Percentiles rank a stretch among this genome's conserved stretches.
phyloP scores from a whole-genome alignment of 2,113 vertebrate genomes.

The Poeciliopsis occidentalis region DNA sequence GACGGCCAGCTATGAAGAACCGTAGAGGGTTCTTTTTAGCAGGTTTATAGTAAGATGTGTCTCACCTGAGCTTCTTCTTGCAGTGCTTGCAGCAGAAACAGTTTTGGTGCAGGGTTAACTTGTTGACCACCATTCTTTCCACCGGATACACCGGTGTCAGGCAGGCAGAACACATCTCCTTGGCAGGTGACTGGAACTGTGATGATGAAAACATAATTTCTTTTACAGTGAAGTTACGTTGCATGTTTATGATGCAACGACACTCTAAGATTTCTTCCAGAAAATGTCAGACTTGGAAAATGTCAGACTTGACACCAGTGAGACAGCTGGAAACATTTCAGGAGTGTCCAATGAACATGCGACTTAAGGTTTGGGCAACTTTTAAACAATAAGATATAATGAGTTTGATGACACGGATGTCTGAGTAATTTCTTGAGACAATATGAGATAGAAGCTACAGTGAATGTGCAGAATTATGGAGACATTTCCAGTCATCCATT shows the following conservation, averaged over 20 bases:
- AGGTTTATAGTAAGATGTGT: neutral
- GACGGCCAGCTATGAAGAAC: too few relatives aligned
- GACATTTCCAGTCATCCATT: neutral
- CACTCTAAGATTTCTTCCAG: neutral
- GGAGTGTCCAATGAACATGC: neutral
- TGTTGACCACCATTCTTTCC: conserved; percentile 82
- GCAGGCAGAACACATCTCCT: conserved; percentile 83
- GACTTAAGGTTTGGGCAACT: neutral
- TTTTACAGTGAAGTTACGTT: conserved; percentile 5
- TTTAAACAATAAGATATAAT: neutral
- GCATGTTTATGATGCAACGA: neutral
- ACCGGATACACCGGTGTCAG: conserved; percentile 80
- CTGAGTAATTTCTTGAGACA: too few relatives aligned
- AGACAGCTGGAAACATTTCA: neutral
- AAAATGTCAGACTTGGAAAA: neutral
- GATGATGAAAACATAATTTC: conserved; percentile 45
- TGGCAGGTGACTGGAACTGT: conserved; percentile 72
- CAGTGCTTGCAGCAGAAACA: conserved; percentile 89
- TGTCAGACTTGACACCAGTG: neutral
- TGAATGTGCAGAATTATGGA: neutral
- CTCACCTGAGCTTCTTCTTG: conserved; percentile 87
- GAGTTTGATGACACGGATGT: neutral
- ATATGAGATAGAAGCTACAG: neutral
- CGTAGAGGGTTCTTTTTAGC: neutral
- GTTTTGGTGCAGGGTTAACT: conserved; percentile 76